A percentile compares a stretch with the other conserved stretches of the same genome.
phyloP scores from a whole-genome alignment of 2,888 invertebrate genomes.

The Cheilosia vernalis region DNA sequence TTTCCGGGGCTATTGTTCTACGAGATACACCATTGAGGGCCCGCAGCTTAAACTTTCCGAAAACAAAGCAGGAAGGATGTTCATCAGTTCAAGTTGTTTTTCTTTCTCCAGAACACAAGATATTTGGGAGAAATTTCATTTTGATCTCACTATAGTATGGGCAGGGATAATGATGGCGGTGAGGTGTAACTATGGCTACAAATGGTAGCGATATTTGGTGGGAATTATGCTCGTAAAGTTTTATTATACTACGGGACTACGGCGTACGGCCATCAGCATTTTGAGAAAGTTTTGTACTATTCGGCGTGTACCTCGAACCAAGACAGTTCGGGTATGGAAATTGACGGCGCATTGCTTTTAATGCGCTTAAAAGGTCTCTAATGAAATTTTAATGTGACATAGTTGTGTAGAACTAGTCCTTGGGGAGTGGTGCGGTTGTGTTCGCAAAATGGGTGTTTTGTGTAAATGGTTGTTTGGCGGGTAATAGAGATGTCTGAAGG shows the following conservation, averaged over 20 bases:
- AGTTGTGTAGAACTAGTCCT: slow-evolving; percentile 21
- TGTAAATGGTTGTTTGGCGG: slow-evolving; percentile 69
- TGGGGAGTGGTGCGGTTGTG: slow-evolving; percentile 17
- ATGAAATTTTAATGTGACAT: slow-evolving; percentile 74
- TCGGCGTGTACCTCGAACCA: slow-evolving; percentile 13
- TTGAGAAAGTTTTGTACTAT: slow-evolving; percentile 59
- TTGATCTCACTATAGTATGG: slow-evolving; percentile 38
- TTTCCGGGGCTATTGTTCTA: slow-evolving; percentile 57
- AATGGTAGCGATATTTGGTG: slow-evolving; percentile 68
- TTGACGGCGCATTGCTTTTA: slow-evolving; percentile 74
- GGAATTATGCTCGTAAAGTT: slow-evolving; percentile 74
- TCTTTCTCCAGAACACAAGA: slow-evolving; percentile 35
- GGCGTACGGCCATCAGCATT: slow-evolving; percentile 69
- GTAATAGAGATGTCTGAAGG: slow-evolving; percentile 70
- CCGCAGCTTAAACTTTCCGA: slow-evolving; percentile 52
- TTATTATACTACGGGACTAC: slow-evolving; percentile 65
- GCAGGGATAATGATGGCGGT: slow-evolving; percentile 35
- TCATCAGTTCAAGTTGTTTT: slow-evolving; percentile 37
- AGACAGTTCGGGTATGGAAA: slow-evolving; percentile 38
- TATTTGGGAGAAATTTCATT: slow-evolving; percentile 54
- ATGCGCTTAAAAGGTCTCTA: slow-evolving; percentile 72
- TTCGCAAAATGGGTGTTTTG: slow-evolving; percentile 63
- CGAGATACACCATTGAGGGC: slow-evolving; percentile 18
- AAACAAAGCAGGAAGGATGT: slow-evolving; percentile 45
- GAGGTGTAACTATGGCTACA: slow-evolving; percentile 13